Conservation (phyloP, 1,140 invertebrate species). For the Cydia pomonella region DNA sequence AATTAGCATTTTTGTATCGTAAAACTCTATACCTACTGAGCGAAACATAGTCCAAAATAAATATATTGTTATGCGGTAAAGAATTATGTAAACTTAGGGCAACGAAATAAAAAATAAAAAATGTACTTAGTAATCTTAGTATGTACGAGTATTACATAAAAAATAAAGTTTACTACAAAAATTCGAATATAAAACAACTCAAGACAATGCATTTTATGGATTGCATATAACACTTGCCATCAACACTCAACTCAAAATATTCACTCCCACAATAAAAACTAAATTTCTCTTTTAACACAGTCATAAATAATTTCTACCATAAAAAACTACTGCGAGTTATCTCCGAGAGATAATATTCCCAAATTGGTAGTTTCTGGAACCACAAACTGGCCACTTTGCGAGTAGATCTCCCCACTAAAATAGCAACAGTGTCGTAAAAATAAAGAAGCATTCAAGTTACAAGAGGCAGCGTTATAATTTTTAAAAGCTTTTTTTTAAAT, state of each 20-base stretch:
- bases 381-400: conserved; percentile 32
- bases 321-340: conserved; percentile 29
- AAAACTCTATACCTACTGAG: too few species aligned
- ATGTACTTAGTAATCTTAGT: too few species aligned
- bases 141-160: too few species aligned
- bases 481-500: too few species aligned
- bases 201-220: background rate
- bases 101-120: too few species aligned
- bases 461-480: background rate
- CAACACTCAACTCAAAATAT: background rate
- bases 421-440: conserved; percentile 30
- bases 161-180: too few species aligned
- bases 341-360: conserved; percentile 27
- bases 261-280: background rate
- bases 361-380: conserved; percentile 33
- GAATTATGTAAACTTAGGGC: too few species aligned
- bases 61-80: too few species aligned
- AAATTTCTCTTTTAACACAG: conserved; percentile 11
- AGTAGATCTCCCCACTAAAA: conserved; percentile 15
- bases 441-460: background rate
- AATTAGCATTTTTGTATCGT: too few species aligned
- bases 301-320: conserved; percentile 30
- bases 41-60: too few species aligned
- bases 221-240: background rate
- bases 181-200: background rate